Base-by-base conservation (phyloP, 1,140 invertebrate species). In the Trachelipus rathkii region DNA sequence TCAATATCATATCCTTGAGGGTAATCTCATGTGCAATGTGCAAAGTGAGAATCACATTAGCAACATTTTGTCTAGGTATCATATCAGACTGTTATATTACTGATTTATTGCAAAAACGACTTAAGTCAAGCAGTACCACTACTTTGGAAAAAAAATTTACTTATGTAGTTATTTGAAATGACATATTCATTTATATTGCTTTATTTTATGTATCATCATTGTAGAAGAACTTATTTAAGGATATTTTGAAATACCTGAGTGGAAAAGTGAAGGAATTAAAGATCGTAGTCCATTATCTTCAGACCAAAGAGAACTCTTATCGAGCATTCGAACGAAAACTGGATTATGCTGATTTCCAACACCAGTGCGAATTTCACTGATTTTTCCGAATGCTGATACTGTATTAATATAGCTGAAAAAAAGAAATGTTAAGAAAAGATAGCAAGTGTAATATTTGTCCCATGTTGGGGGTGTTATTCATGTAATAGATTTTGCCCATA, bases 261-360 rank as follows among this genome's bases (percentile, higher is more conserved):
- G 90, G 2, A 96, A 84, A 0, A 92, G 84, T 3, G 92, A 92
- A 0, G 94, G 92, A 53, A 97, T 90, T 9, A 97, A 82, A 0
- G 93, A 92, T 79, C 85, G 82, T 19, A 90, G 81, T 0, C 95
- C 95, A 84, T 95, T 94, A 77, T 92, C 88, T 79, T 89, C 87
- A 6, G 88, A 89, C 94, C 94, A 97, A 68, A 86, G 87, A 0
- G 92, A 92, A 83, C 92, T 89, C 74, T 88, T 95, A 85, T 97
- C 95, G 10, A 95, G 88, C 90, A 97, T 95, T 66, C 95, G 88
- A 0, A 95, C 88, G 84, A 95, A 95, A 50, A 95, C 88, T 0
- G 92, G 90, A n/a, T 91, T 84, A 33, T 91, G 84, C 85, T 96
- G 94, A 0, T 90, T 91, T 77, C 88, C 87, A 84, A 83, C 87